Evolutionary conservation across 2,888 invertebrate species (phyloP), one percentile per base, ranked within the genome.

Genomic region (Serrognathus titanus): DNA sequence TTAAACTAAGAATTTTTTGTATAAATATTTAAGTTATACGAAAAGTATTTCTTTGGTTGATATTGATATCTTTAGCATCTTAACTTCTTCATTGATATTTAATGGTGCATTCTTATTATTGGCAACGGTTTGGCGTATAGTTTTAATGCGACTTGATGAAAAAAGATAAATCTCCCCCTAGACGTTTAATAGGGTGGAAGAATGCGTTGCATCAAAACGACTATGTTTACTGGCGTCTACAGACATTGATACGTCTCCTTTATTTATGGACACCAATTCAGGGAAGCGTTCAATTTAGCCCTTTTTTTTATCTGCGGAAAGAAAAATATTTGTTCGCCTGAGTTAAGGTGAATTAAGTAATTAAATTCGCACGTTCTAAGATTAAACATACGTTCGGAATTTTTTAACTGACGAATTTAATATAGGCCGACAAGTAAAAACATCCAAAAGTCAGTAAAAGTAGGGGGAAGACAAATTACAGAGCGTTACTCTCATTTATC

Each of bases 391-490:
- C 12, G 49, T 20, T 12, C 49, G 39, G 49, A 52, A 48, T 57
- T 57, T 45, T 57, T 57, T 68, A 68, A 70, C 65, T 69, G 70
- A 70, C 67, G 69, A 69, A 69, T 70, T 70, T 70, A 70, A 71
- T 71, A 67, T 69, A 63, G 65, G 51, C 58, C 63, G 69, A 68
- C 68, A 67, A 63, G 67, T 60, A 65, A 66, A 63, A 66, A 63
- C 63, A 65, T 53, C 58, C 59, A 49, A 49, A 46, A 50, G 56
- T 45, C 53, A 50, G 55, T 53, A 57, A 53, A 47, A 52, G 46
- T 51, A 57, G 55, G 52, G 55, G 52, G 53, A 59, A 59, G 59
- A 61, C 59, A 57, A 61, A 61, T 59, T 53, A 56, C 57, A 53
- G 52, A 57, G 55, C 55, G 52, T 57, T 59, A 57, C 53, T 45